Evolutionary conservation across 2,797 vertebrate species (phyloP), one percentile per base, ranked within the genome.

Genomic region (Rhodeus uyekii): DNA sequence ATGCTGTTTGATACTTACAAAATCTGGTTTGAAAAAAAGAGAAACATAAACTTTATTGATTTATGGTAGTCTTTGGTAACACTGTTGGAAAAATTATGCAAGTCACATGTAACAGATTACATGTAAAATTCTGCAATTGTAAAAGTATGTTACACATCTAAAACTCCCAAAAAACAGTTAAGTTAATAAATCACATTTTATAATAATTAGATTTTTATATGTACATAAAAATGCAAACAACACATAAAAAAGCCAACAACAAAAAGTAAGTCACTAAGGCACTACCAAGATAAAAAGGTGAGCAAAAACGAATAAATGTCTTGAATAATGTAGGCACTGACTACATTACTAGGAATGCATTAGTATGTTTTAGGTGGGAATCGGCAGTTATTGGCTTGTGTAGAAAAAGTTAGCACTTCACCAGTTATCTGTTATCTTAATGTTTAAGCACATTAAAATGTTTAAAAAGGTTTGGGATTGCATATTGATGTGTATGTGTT

Each of bases 11-110:
- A 24, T 36, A 38, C 58, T 29, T 10, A 64, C n/a, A 81, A 34
- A 81, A 65, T 50, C 22, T 55, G 27, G 12, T 58, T 46, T 27
- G 29, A 27, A 67, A 82, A 74, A 81, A 75, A 58, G 24, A 58
- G 34, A 18, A 60, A 32, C 29, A 69, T 50, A 44, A 36, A 65
- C n/a, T 81, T 81, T 65, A 73, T 81, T 73, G 24, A 64, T 74
- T 64, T 29, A 64, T 63, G 32, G 29, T 81, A 68, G 29, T 61
- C 48, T 76, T 77, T 61, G 27, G 63, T 76, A 82, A 82, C 73
- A 82, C 81, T 77, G 72, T 58, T 61, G 42, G 39, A 69, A 77
- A 82, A 46, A 22, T 60, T 42, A 5, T 27, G 3, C 46, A 42
- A 50, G 44, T 68, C 61, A 60, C 46, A 76, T n/a, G 48, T 48